Conservation (phyloP, 1,140 invertebrate species). For the Bombus consobrinus region DNA sequence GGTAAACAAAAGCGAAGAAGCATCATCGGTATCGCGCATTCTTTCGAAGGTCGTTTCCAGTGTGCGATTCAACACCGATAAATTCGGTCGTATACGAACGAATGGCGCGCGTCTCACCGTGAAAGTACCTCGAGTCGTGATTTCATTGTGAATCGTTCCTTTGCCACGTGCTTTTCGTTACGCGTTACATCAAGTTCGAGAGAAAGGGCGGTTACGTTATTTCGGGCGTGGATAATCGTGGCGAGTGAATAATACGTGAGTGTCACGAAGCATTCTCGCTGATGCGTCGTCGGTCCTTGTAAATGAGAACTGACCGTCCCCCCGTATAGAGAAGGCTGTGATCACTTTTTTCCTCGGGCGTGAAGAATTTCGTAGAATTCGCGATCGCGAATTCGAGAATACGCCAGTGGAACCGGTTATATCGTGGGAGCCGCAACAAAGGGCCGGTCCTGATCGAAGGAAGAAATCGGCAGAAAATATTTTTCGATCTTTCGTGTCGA, state of each 20-base stretch:
- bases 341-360: background rate
- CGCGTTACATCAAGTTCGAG: background rate
- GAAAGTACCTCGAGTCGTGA: background rate
- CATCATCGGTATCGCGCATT: background rate
- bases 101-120: background rate
- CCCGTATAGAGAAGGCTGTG: background rate
- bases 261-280: conserved; percentile 9
- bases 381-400: conserved; percentile 55
- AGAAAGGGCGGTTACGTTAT: conserved; percentile 22
- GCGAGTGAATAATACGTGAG: conserved; percentile 51
- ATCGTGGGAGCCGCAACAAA: conserved; percentile 27
- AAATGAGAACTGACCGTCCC: conserved; percentile 15
- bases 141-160: background rate
- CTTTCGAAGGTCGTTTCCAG: conserved; percentile 29
- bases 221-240: conserved; percentile 22
- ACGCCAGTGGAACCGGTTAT: conserved; percentile 47
- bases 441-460: background rate
- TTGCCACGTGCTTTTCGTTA: conserved; percentile 22
- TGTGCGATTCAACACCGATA: background rate
- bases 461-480: conserved; percentile 33
- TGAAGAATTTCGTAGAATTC: conserved; percentile 41
- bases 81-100: background rate
- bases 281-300: background rate
- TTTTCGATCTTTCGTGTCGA: background rate
- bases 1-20: background rate